A percentile compares a stretch with the other conserved stretches of the same genome.
Evolutionary conservation across 2,113 vertebrate species (phyloP).

Genomic region (Butastur rufipennis): DNA sequence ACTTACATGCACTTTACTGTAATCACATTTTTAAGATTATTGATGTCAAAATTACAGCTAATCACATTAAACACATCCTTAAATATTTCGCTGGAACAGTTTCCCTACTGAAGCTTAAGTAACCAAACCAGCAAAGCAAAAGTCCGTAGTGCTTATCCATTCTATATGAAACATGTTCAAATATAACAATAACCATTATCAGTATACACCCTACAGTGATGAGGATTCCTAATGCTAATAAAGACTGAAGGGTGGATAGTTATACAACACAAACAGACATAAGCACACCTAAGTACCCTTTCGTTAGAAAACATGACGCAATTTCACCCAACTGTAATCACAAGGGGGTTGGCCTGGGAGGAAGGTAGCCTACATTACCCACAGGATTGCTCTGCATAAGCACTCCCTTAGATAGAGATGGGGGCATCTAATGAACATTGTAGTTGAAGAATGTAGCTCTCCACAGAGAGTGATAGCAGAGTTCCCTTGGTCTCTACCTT

Average conservation of each 20-base stretch:
- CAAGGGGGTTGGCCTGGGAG: neutral
- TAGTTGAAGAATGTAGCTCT: neutral
- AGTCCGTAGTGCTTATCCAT: rapidly evolving
- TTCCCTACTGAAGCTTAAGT: neutral
- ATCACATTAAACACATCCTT: neutral
- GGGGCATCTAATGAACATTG: neutral
- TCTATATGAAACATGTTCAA: neutral
- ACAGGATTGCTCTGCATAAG: neutral
- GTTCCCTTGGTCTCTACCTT: neutral
- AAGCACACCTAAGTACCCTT: neutral
- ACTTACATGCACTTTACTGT: neutral
- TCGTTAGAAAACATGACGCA: neutral
- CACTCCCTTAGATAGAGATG: neutral
- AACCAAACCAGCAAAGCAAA: neutral
- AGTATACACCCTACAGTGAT: neutral
- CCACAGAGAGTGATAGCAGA: neutral
- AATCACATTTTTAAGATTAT: neutral
- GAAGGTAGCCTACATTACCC: neutral
- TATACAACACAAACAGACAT: neutral
- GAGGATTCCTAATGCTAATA: neutral
- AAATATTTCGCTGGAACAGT: neutral
- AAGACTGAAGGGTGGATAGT: neutral
- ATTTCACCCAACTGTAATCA: neutral
- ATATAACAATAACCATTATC: rapidly evolving
- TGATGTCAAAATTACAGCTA: neutral